Base-by-base conservation (phyloP, 2,888 invertebrate genomes). In the Herminia tarsipennalis region DNA sequence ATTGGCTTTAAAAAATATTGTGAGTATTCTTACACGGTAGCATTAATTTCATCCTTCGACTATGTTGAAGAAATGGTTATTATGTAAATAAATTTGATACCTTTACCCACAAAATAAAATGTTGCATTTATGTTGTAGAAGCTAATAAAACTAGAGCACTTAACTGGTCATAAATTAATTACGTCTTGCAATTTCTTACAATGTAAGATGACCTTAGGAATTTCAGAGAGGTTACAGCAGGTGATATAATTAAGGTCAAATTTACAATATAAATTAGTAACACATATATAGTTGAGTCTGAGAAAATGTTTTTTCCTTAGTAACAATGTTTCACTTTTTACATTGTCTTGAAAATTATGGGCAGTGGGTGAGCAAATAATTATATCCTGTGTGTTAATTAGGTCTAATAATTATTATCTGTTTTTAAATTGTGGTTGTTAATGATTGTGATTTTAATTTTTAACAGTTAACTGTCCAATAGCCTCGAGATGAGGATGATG, bases 151-250 rank as follows among this genome's bases (percentile, higher is more conserved):
- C 18, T 37, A 29, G 52, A 54, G 37, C 42, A 49, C 29, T 56
- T 39, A 48, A 56, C 49, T 51, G 55, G 36, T 49, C 51, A 54
- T 66, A 64, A 53, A 66, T 61, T 62, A 59, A 67, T 62, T 59
- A 54, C 53, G 36, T 38, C 33, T n/a, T 42, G 40, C 49, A 48
- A 51, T 45, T 40, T 57, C 24, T 38, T 56, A 63, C 68, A 58
- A 55, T 54, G 62, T 66, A 41, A 28, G 36, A 41, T 59, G 47
- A 60, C 57, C 55, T 66, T 53, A 57, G 28, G 12, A 37, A 46
- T 51, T 44, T 32, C 37, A 40, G 30, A 45, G 42, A 53, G 56
- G 56, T 56, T 34, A 56, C 33, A 43, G 43, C 44, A 56, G 51
- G 52, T 52, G 57, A 41, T 41, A 53, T 37, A 35, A 44, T 49